Base-by-base conservation (phyloP, 2,113 vertebrate species). In the Microcebus griseorufus region DNA sequence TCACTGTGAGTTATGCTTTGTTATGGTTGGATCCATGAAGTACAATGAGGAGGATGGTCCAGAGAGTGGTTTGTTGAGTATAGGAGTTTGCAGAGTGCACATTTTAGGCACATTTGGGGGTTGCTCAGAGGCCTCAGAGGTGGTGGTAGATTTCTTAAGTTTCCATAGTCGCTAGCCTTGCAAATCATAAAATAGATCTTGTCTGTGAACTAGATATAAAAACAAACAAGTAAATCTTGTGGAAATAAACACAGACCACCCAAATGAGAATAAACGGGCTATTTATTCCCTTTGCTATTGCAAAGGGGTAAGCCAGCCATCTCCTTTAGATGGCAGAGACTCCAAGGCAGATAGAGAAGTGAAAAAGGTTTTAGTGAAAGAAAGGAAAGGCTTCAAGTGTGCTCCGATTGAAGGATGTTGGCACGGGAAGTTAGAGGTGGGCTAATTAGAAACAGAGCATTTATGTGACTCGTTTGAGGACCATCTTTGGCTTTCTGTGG, bases 131-230 rank as follows among this genome's bases (percentile, higher is more conserved):
- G 27, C n/a, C 58, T 84, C 65, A 58, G 34, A 67, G 53, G n/a
- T 70, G 6, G 27, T 55, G 20, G 85, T 88, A 9, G 3, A 6
- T 51, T 65, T 53, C 27, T 32, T 58, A 39, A 78, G 12, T 86
- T 92, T 80, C 83, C 25, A 34, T 55, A 23, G 45, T 73, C 17
- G 18, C 70, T 89, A 69, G 78, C 42, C 65, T 65, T 72, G 53
- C 34, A 97, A 87, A 39, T 82, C 39, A 45, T 62, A 82, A 85
- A 95, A 89, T 62, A 60, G 58, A 84, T 87, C 64, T 70, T 65
- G 48, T 83, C 69, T 79, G 34, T 65, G 25, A 42, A 45, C 51
- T 73, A 25, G 34, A 18, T 27, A 14, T 48, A 82, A 81, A 34
- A 48, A 55, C 20, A 72, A 72, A 22, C 22, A 45, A 27, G 32